Evolutionary conservation across 2,797 vertebrate species (phyloP).

Genomic region (Monodelphis domestica): DNA sequence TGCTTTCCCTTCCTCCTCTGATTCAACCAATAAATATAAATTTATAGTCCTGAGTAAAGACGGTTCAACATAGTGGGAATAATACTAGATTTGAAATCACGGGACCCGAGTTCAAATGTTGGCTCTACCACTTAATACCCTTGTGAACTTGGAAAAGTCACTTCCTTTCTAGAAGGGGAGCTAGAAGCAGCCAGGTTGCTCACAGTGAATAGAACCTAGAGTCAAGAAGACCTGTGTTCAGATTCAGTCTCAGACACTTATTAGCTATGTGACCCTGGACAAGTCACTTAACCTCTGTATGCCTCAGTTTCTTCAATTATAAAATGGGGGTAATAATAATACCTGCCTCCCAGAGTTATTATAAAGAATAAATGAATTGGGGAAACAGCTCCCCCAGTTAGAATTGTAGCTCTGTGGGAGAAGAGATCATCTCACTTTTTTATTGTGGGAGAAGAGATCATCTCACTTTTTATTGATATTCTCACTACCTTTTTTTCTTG

Average conservation of each 20-base stretch:
- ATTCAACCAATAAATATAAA: not conserved
- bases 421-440: not conserved
- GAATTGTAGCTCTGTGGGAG: not conserved
- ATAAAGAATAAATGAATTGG: not conserved
- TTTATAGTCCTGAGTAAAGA: not conserved
- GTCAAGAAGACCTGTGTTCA: not conserved
- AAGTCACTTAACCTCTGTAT: not conserved
- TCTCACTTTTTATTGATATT: not conserved
- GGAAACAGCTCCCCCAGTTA: not conserved
- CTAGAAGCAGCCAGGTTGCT: not conserved
- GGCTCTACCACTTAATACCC: not conserved
- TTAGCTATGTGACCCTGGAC: not conserved
- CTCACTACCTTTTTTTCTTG: not conserved
- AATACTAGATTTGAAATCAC: not conserved
- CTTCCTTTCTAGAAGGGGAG: not conserved
- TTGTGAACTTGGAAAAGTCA: not conserved
- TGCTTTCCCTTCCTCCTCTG: not conserved
- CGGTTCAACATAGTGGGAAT: not conserved
- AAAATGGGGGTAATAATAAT: not conserved
- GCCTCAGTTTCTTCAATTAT: not conserved
- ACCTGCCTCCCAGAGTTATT: not conserved
- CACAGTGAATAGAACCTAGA: not conserved
- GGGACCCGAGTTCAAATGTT: not conserved
- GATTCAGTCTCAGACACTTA: not conserved
- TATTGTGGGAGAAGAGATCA: not conserved